phyloP scores from a whole-genome alignment of 2,888 invertebrate species.

The Phytoseiulus persimilis region DNA sequence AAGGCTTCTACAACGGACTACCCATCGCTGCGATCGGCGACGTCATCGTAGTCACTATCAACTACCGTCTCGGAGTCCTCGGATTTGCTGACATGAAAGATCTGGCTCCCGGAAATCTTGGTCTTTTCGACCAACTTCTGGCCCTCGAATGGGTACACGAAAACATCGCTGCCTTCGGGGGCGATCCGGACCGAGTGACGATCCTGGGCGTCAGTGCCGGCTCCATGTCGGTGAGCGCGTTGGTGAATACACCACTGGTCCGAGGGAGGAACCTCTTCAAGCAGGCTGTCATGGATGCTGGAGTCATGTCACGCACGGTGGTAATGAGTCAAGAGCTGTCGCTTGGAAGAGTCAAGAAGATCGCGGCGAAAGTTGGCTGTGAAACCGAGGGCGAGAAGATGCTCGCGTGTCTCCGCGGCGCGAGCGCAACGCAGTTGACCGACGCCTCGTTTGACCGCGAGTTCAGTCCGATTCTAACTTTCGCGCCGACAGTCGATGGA shows the following conservation, averaged over 20 bases:
- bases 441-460: neutral
- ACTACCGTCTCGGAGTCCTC: conserved; percentile 15
- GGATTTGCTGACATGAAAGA: conserved; percentile 21
- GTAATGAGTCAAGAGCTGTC: neutral
- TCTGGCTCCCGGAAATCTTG: conserved; percentile 9
- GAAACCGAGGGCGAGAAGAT: neutral
- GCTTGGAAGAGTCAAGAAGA: neutral
- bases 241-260: neutral
- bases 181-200: neutral
- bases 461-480: neutral
- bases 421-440: neutral
- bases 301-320: neutral
- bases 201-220: neutral
- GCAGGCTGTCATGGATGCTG: neutral
- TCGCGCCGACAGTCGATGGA: conserved; percentile 11
- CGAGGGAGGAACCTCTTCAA: neutral
- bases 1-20: neutral
- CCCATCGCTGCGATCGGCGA: neutral
- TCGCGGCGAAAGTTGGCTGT: neutral
- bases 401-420: neutral
- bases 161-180: conserved; percentile 17
- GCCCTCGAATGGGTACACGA: neutral
- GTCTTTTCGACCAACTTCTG: neutral
- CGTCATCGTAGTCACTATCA: neutral
- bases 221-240: neutral